These are phyloP conservation scores for Hycleus cichorii DNA, from an alignment of 1,140 invertebrate species.

Conservation along the genomic window DNA sequence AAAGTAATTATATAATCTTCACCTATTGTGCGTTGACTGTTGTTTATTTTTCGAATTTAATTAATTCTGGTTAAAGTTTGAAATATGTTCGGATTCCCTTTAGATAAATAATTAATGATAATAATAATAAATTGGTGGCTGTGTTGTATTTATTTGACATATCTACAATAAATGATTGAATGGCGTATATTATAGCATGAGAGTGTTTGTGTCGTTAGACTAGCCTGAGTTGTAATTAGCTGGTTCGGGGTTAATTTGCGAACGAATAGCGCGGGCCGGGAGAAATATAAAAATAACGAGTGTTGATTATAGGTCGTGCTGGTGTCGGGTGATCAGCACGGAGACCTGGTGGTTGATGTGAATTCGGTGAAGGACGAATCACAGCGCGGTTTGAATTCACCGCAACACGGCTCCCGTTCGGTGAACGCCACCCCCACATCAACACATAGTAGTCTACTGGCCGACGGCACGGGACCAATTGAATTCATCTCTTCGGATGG, in stretches of 20 bases:
- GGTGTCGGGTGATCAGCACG: slow-evolving; percentile 36
- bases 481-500: slow-evolving; percentile 49
- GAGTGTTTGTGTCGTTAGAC: too few species aligned
- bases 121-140: too few species aligned
- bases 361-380: slow-evolving; percentile 46
- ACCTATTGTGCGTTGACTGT: neutral
- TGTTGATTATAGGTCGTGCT: slow-evolving; percentile 40
- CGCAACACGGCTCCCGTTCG: slow-evolving; percentile 44
- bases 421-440: slow-evolving; percentile 46
- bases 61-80: neutral
- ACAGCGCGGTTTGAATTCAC: slow-evolving; percentile 40
- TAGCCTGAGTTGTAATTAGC: too few species aligned
- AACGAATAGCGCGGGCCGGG: too few species aligned
- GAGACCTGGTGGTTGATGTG: slow-evolving; percentile 45
- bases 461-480: slow-evolving; percentile 41
- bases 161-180: too few species aligned
- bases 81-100: too few species aligned
- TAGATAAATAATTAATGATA: too few species aligned
- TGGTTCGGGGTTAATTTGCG: too few species aligned
- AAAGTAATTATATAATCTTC: too few species aligned
- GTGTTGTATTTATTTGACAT: too few species aligned
- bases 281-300: slow-evolving; percentile 1
- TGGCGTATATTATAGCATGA: too few species aligned
- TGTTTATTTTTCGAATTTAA: neutral
- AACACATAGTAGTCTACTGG: slow-evolving; percentile 43